Evolutionary conservation across 37 sponge, comb jelly and placozoan genomes (phyloP).

Genomic region (Halichondria panicea): DNA sequence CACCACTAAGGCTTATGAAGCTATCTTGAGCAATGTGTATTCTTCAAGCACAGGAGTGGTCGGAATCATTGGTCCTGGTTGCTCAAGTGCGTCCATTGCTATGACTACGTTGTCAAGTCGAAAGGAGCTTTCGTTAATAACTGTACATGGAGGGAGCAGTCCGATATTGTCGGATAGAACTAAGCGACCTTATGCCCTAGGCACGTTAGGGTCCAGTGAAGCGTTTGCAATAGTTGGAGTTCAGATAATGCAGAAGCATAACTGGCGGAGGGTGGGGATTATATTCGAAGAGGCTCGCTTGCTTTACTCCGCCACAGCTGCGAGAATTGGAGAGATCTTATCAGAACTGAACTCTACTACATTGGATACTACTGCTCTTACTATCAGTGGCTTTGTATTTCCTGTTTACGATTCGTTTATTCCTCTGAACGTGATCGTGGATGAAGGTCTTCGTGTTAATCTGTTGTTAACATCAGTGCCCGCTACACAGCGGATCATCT

Average conservation of each 20-base stretch:
- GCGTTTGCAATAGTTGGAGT: neutral
- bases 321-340: neutral
- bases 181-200: neutral
- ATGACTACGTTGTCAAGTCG: neutral
- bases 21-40: neutral
- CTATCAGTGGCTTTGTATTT: neutral
- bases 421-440: neutral
- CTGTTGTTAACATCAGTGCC: neutral
- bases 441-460: neutral
- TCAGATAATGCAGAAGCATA: neutral
- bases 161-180: conserved; percentile 1
- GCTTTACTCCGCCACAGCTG: neutral
- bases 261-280: neutral
- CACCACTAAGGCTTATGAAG: neutral
- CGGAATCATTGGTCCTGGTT: conserved; percentile 31
- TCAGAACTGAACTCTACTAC: neutral
- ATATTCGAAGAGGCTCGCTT: neutral
- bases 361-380: too few relatives aligned
- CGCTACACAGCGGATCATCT: neutral
- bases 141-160: conserved; percentile 3
- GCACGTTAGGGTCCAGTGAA: neutral
- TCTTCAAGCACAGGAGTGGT: neutral
- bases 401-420: neutral
- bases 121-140: neutral
- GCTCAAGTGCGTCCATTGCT: neutral